Evolutionary conservation across 1,140 invertebrate species (phyloP), one percentile per base, ranked within the genome.

Genomic region (Zaprionus kolodkinae): DNA sequence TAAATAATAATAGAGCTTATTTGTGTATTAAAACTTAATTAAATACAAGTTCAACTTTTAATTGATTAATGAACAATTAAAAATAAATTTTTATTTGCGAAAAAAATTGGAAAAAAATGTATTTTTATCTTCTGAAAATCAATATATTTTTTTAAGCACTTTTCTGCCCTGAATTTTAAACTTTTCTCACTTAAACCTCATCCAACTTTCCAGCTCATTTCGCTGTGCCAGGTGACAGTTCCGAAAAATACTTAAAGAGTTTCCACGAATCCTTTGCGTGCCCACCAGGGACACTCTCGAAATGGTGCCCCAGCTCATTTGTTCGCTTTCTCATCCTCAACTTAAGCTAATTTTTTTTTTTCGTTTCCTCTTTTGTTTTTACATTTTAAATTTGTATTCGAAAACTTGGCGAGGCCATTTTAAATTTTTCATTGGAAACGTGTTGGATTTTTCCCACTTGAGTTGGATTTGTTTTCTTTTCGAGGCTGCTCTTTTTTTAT

Each of bases 331-430:
- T 50, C 40, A 45, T 45, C 40, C 40, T n/a, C 40, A 15, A n/a
- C n/a, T 15, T 45, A 45, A 45, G 40, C 40, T 45, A 3, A 17
- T 45, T 45, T 45, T 45, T 15, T 45, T n/a, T 50, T 25, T 9
- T 1, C 21, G 1, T 21, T 21, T 21, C 21, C 21, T 21, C 21
- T 43, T 43, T 43, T n/a, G n/a, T 13, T 50, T 25, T 9, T 25
- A 50, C 45, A 36, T 52, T 21, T 54, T 33, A 54, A 64, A 38
- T 54, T 64, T 38, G 21, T 27, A 36, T 52, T 54, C 25, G 17
- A 63, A 52, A 52, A 25, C 13, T 15, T 9, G 33, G 50, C 50
- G 52, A 36, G 35, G 33, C 15, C 25, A 2, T 38, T 54, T 36
- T 3, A 36, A 54, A 38, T 50, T 54, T 38, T 38, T 38, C 2